Conservation (phyloP, 2,113 vertebrate species). For the Canis aureus region DNA sequence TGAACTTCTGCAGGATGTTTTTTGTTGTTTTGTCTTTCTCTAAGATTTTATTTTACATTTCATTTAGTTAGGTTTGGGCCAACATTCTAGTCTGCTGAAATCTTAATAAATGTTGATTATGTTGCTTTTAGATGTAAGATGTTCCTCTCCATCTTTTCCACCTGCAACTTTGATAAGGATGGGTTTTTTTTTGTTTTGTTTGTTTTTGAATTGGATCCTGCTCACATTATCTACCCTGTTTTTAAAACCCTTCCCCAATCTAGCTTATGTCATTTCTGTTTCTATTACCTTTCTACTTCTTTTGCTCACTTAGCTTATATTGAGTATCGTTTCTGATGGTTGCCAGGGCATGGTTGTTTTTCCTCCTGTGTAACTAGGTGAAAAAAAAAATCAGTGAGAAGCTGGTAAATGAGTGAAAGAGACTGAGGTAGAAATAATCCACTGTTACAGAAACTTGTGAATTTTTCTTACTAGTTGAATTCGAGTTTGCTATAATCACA, state of each 20-base stretch:
- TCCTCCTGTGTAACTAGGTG: not conserved
- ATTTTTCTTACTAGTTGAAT: constrained; percentile 21
- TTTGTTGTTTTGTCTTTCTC: not conserved
- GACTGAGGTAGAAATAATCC: not conserved
- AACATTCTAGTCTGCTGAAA: constrained; percentile 7
- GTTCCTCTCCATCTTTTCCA: not conserved
- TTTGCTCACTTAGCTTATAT: not conserved
- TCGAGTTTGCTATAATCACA: not conserved
- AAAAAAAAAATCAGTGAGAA: not conserved
- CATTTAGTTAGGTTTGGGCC: constrained; percentile 13
- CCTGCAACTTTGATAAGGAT: not conserved
- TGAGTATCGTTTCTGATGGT: not conserved
- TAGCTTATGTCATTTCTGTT: constrained; percentile 4
- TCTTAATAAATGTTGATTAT: not conserved
- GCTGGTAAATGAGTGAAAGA: not conserved
- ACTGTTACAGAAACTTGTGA: not conserved
- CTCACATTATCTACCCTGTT: not conserved
- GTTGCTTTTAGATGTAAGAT: not conserved
- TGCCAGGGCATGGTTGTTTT: constrained; percentile 24
- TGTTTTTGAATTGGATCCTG: not conserved
- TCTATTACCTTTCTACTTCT: not conserved
- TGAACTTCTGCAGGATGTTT: not conserved
- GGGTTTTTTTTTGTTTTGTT: constrained; percentile 9
- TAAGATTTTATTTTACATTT: constrained; percentile 42
- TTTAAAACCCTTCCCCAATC: not conserved